Conservation (phyloP, 1,140 invertebrate genomes). For the Papilio xuthus region DNA sequence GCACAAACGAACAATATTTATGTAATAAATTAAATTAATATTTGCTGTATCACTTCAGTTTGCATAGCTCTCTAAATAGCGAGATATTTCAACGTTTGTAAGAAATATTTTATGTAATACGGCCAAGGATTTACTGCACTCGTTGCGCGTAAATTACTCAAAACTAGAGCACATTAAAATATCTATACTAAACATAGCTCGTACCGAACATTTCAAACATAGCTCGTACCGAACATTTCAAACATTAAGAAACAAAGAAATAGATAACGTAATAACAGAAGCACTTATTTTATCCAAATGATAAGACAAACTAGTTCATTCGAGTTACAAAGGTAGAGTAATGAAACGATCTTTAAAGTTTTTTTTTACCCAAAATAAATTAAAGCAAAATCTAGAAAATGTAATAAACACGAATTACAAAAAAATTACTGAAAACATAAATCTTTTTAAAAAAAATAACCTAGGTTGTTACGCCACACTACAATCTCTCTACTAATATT, state of each 20-base stretch:
- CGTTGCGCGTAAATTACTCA: slow-evolving; percentile 17
- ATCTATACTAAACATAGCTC: neutral
- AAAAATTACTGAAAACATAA: too few relatives aligned
- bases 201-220: neutral
- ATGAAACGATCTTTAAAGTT: too few relatives aligned
- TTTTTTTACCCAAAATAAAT: too few relatives aligned
- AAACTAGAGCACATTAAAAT: slow-evolving; percentile 1
- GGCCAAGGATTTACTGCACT: slow-evolving; percentile 19
- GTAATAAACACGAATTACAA: too few relatives aligned
- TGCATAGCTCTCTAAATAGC: neutral
- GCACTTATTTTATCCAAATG: neutral
- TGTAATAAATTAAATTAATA: neutral
- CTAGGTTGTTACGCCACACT: too few relatives aligned
- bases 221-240: neutral
- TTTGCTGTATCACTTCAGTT: neutral
- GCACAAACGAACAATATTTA: neutral
- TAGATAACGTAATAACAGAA: slow-evolving; percentile 13
- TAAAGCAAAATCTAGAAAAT: too few relatives aligned
- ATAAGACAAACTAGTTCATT: slow-evolving; percentile 1
- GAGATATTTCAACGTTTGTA: slow-evolving; percentile 22
- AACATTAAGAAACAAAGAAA: neutral
- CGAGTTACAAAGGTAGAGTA: neutral
- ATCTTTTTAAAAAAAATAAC: too few relatives aligned
- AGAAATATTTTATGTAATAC: slow-evolving; percentile 13
- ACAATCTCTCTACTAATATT: too few relatives aligned